A percentile compares a stretch with the other conserved stretches of the same genome.
Conservation (phyloP, 2,113 vertebrate species). For the Redunca redunca region DNA sequence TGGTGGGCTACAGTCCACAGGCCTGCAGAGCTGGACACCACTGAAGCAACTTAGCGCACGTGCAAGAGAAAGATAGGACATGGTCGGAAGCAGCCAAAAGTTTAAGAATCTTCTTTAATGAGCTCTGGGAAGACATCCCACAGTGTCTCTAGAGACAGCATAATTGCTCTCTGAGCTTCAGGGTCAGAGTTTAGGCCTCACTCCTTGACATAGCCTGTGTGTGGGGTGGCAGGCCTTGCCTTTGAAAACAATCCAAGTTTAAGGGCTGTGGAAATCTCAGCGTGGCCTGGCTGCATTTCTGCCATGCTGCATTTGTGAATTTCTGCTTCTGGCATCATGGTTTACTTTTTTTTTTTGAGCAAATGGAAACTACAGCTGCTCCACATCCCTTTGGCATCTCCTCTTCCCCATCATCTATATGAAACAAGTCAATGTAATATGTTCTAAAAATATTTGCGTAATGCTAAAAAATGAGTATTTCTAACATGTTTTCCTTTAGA, state of each 20-base stretch:
- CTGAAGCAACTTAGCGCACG: background rate
- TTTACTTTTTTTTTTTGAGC: background rate
- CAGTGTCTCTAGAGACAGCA: background rate
- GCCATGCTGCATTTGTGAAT: fast-evolving
- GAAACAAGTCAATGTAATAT: background rate
- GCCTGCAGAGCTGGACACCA: background rate
- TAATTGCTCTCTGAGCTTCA: background rate
- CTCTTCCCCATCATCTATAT: background rate
- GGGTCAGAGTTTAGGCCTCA: background rate
- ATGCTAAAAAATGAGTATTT: constrained; percentile 30
- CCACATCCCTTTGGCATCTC: background rate
- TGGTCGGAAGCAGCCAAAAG: background rate
- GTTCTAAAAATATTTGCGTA: constrained; percentile 42
- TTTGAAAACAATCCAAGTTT: background rate
- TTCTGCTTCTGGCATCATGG: background rate
- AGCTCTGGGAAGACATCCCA: background rate
- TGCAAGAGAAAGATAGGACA: background rate
- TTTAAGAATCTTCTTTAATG: background rate
- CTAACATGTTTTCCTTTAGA: background rate
- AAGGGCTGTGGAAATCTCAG: background rate
- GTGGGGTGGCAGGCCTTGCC: background rate
- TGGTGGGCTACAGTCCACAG: background rate
- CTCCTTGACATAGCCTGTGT: background rate
- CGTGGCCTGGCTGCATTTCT: background rate
- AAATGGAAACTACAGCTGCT: constrained; percentile 33